A percentile compares a stretch with the other conserved stretches of the same genome.
These are phyloP conservation scores for Lanius collurio DNA, from an alignment of 2,113 vertebrate genomes.

Conservation along the genomic window DNA sequence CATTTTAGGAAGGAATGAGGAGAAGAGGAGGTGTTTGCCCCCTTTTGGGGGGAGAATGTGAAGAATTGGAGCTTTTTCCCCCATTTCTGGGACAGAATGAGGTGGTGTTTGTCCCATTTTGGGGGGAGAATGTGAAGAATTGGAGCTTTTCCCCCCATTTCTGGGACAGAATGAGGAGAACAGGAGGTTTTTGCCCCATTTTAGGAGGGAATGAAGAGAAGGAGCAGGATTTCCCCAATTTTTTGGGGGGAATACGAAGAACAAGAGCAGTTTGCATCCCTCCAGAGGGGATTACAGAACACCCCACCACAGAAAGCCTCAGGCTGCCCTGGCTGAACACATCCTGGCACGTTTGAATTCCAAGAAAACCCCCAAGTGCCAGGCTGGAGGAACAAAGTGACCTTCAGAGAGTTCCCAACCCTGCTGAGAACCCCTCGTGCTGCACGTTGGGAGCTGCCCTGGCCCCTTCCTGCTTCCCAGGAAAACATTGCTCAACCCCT, in stretches of 20 bases:
- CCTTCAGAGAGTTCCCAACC: not conserved
- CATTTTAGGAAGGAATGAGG: too few species aligned
- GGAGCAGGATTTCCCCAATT: not conserved
- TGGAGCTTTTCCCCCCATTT: too few species aligned
- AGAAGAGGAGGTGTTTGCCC: too few species aligned
- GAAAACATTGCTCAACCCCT: slow-evolving; percentile 3
- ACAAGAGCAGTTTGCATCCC: fast-evolving
- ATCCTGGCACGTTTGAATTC: not conserved
- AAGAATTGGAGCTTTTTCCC: too few species aligned
- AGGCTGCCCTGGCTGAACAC: not conserved
- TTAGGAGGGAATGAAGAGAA: too few species aligned
- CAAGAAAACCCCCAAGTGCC: not conserved
- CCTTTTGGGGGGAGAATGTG: too few species aligned
- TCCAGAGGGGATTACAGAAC: not conserved
- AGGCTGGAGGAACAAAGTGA: not conserved
- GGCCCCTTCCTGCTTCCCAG: not conserved
- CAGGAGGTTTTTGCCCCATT: not conserved
- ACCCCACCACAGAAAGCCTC: not conserved
- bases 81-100: too few species aligned
- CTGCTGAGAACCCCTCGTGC: not conserved
- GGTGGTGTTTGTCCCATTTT: too few species aligned
- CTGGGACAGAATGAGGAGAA: not conserved
- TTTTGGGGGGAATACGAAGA: not conserved
- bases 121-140: too few species aligned
- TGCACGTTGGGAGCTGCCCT: not conserved